A percentile compares a stretch with the other conserved stretches of the same genome.
Evolutionary conservation across 1,140 invertebrate species (phyloP).

Genomic region (Ectropis grisescens): DNA sequence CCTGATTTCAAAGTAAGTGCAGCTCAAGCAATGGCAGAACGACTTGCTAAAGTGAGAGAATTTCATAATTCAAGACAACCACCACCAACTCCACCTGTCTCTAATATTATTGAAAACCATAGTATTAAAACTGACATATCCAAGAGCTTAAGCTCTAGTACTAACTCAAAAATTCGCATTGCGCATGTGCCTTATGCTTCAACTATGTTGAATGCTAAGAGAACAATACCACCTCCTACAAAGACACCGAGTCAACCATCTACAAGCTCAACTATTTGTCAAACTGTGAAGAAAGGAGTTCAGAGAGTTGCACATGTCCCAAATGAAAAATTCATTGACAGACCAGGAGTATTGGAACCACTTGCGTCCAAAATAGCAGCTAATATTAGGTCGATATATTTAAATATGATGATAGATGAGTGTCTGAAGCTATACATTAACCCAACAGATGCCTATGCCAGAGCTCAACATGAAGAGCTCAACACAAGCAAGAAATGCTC

Average conservation of each 20-base stretch:
- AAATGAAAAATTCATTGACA: conserved; percentile 64
- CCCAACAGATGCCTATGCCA: conserved; percentile 79
- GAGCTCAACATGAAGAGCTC: conserved; percentile 83
- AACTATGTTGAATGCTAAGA: conserved; percentile 60
- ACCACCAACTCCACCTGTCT: conserved; percentile 17
- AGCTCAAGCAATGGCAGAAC: conserved; percentile 54
- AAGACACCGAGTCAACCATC: conserved; percentile 34
- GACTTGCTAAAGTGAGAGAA: conserved; percentile 58
- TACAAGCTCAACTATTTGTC: conserved; percentile 71
- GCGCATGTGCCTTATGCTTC: conserved; percentile 68
- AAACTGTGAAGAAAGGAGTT: conserved; percentile 77
- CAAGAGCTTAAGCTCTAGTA: no score
- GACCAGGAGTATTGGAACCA: conserved; percentile 74
- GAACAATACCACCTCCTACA: conserved; percentile 27
- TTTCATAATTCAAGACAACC: conserved; percentile 47
- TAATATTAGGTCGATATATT: conserved; percentile 86
- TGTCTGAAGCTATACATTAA: conserved; percentile 83
- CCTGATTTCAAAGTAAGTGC: conserved; percentile 61
- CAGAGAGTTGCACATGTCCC: conserved; percentile 78
- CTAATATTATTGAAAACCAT: no score
- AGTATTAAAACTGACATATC: no score
- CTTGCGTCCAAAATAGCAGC: conserved; percentile 85
- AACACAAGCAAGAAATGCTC: conserved; percentile 83
- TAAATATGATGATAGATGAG: conserved; percentile 90
- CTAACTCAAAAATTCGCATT: conserved; percentile 64